Evolutionary conservation across 2,797 vertebrate species (phyloP).

Genomic region (Rhinophrynus dorsalis): DNA sequence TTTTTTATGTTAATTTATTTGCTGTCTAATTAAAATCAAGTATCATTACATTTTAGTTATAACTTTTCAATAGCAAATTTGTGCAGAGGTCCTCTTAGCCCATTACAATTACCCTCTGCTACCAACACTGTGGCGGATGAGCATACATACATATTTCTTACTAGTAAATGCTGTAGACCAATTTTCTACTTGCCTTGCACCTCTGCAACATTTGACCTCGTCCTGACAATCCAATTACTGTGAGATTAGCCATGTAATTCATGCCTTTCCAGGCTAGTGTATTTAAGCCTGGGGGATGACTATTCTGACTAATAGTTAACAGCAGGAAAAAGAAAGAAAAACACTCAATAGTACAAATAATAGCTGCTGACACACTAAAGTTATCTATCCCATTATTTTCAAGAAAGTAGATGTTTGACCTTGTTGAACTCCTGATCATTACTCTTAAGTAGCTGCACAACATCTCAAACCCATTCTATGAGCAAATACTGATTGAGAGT

Average conservation of each 20-base stretch:
- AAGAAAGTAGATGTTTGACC: background rate
- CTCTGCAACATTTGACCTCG: background rate
- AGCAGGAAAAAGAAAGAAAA: background rate
- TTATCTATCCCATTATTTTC: background rate
- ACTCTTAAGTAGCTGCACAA: constrained; percentile 44
- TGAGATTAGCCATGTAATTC: background rate
- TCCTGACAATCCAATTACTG: background rate
- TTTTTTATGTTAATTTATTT: too few relatives aligned
- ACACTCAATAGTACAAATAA: background rate
- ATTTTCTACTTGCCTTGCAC: too few relatives aligned
- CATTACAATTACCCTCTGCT: background rate
- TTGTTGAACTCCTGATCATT: background rate
- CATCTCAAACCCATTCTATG: constrained; percentile 35
- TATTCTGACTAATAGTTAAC: background rate
- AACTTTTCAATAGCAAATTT: too few relatives aligned
- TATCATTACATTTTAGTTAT: too few relatives aligned
- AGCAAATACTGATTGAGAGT: too few relatives aligned
- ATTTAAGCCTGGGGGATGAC: background rate
- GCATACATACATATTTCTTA: background rate
- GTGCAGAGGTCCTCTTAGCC: too few relatives aligned
- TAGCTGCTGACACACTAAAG: background rate
- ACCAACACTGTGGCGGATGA: background rate
- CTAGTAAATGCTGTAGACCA: background rate
- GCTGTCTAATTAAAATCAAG: too few relatives aligned
- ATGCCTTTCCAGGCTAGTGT: background rate